Evolutionary conservation across 2,888 invertebrate genomes (phyloP).

Genomic region (Exephanes ischioxanthus): DNA sequence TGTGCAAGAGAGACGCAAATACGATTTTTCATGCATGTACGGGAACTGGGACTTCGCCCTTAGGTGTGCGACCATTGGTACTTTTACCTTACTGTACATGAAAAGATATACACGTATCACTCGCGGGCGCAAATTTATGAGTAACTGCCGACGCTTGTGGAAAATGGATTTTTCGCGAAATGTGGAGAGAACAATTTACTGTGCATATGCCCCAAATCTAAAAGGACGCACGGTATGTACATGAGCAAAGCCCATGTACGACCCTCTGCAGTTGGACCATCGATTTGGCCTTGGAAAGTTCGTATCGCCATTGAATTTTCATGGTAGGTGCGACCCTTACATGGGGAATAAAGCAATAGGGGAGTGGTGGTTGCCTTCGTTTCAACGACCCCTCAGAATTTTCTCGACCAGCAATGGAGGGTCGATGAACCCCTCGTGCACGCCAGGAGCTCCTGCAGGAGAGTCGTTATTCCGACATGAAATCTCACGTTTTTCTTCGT

Average conservation of each 20-base stretch:
- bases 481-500: constrained; percentile 50
- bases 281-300: constrained; percentile 64
- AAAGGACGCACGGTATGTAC: not conserved
- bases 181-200: not conserved
- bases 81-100: too few relatives aligned
- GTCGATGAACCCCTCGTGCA: constrained; percentile 71
- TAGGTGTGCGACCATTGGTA: too few relatives aligned
- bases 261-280: not conserved
- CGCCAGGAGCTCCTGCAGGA: constrained; percentile 52
- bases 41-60: too few relatives aligned
- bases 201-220: not conserved
- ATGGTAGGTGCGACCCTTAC: constrained; percentile 67
- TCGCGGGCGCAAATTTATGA: not conserved
- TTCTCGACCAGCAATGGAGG: constrained; percentile 69
- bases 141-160: not conserved
- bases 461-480: constrained; percentile 65
- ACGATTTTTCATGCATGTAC: too few relatives aligned
- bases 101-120: too few relatives aligned
- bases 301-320: constrained; percentile 67
- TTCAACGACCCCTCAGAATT: constrained; percentile 70
- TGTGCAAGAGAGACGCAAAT: too few relatives aligned
- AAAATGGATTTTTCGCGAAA: not conserved
- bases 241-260: not conserved
- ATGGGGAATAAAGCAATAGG: constrained; percentile 53
- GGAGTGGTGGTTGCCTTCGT: constrained; percentile 65